These are phyloP conservation scores for Trichonephila inaurata DNA, from an alignment of 1,140 invertebrate genomes.

Conservation along the genomic window DNA sequence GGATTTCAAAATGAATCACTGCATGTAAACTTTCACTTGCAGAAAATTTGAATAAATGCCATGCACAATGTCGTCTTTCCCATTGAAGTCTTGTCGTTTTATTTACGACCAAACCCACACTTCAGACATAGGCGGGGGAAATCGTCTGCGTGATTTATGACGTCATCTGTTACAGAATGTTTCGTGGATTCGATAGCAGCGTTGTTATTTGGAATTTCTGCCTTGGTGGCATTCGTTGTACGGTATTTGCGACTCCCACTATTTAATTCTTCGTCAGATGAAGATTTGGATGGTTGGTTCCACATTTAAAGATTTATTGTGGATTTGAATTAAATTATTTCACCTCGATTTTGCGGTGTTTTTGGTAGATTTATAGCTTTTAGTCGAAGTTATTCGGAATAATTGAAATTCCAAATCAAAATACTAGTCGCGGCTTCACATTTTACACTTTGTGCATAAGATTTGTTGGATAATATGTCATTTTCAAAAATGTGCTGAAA, in stretches of 20 bases:
- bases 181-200: background rate
- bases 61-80: background rate
- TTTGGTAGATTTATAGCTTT: no score
- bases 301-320: background rate
- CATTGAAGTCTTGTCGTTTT: background rate
- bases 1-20: background rate
- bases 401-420: background rate
- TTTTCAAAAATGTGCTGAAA: no score
- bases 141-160: conserved; percentile 1
- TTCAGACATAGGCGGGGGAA: background rate
- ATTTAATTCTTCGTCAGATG: background rate
- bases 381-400: background rate
- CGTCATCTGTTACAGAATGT: background rate
- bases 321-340: background rate
- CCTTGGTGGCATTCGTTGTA: background rate
- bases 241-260: background rate
- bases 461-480: background rate
- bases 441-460: background rate
- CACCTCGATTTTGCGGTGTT: background rate
- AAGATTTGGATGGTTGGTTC: background rate
- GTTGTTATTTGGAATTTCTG: background rate
- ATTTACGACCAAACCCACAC: conserved; percentile 5
- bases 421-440: background rate
- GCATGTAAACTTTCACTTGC: background rate
- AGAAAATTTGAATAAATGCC: conserved; percentile 16